Evolutionary conservation across 2,113 vertebrate genomes (phyloP).

Genomic region (Cacatua alba): DNA sequence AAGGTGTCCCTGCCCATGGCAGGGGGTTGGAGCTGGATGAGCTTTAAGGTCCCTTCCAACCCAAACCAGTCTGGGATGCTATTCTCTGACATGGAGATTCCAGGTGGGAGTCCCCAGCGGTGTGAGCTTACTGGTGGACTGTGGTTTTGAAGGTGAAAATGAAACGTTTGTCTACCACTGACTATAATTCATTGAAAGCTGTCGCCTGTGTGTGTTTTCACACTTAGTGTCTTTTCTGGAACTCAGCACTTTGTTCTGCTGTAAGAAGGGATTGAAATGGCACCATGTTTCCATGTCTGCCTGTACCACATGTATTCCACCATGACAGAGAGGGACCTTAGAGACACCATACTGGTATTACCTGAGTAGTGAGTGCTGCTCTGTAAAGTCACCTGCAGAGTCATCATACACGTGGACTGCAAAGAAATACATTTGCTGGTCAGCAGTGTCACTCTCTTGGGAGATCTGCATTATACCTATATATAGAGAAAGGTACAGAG

Average conservation of each 20-base stretch:
- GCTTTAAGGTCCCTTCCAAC: background rate
- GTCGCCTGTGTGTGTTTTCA: background rate
- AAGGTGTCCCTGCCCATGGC: fast-evolving
- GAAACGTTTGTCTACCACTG: background rate
- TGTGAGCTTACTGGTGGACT: background rate
- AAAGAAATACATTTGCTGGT: background rate
- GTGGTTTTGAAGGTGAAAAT: background rate
- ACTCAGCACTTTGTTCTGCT: background rate
- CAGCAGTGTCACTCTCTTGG: background rate
- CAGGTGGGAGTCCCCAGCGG: background rate
- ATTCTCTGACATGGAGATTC: background rate
- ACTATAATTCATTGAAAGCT: background rate
- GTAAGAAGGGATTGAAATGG: background rate
- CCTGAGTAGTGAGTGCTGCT: background rate
- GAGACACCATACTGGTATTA: too few relatives aligned
- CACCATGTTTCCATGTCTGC: background rate
- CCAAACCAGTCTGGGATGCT: background rate
- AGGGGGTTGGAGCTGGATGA: background rate
- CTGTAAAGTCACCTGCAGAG: background rate
- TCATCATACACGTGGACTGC: background rate
- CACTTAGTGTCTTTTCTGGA: background rate
- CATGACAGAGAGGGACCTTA: background rate
- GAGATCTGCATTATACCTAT: too few relatives aligned
- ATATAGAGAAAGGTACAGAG: background rate
- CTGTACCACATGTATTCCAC: background rate